Percentiles rank a stretch among this genome's conserved stretches.
phyloP scores from a whole-genome alignment of 1,140 invertebrate genomes.

The Papilio polyxenes region DNA sequence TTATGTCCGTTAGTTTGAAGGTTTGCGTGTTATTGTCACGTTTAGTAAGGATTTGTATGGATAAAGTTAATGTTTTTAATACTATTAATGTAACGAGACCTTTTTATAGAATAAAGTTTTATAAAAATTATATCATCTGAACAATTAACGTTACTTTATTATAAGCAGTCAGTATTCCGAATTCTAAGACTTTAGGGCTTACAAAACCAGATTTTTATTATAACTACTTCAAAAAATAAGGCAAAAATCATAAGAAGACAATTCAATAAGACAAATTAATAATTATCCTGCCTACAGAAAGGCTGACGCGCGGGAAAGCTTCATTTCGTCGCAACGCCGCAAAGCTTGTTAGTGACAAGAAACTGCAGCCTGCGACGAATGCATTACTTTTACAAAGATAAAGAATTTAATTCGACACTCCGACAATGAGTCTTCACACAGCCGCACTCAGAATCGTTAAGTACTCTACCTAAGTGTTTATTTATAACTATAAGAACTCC shows the following conservation, averaged over 20 bases:
- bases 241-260: neutral
- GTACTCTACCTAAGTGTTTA: too few species aligned
- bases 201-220: too few species aligned
- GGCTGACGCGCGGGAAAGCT: neutral
- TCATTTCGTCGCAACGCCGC: neutral
- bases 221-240: too few species aligned
- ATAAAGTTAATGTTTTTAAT: slow-evolving; percentile 51
- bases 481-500: too few species aligned
- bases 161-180: too few species aligned
- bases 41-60: slow-evolving; percentile 54
- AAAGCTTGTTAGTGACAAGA: slow-evolving; percentile 7
- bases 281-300: neutral
- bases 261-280: neutral
- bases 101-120: slow-evolving; percentile 10
- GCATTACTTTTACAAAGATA: neutral
- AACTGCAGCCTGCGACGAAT: neutral
- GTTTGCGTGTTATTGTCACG: slow-evolving; percentile 75
- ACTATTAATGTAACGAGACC: slow-evolving; percentile 36
- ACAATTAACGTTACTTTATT: too few species aligned
- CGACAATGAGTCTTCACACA: too few species aligned
- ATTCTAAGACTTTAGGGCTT: too few species aligned
- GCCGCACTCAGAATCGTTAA: too few species aligned
- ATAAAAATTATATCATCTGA: neutral
- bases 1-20: slow-evolving; percentile 66
- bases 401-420: neutral